Percentiles rank a stretch among this genome's conserved stretches.
Conservation (phyloP, 2,888 invertebrate genomes). For the Torymus texanus region DNA sequence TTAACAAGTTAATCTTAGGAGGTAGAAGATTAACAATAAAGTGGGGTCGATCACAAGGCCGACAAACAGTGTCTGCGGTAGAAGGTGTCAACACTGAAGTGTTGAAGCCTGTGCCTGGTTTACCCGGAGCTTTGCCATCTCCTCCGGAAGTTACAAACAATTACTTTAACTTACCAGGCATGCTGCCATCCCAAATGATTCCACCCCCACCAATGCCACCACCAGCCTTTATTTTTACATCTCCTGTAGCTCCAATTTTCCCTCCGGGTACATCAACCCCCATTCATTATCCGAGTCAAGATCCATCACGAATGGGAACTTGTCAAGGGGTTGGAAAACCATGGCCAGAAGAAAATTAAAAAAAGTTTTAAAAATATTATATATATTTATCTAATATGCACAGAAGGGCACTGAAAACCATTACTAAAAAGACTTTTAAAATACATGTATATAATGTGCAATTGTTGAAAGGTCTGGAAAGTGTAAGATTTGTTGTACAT, state of each 20-base stretch:
- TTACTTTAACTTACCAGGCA: conserved; percentile 81
- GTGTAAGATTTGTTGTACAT: too few species aligned
- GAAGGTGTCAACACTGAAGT: conserved; percentile 77
- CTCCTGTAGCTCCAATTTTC: conserved; percentile 74
- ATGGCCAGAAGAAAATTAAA: conserved; percentile 70
- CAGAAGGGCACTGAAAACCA: too few species aligned
- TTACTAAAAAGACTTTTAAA: too few species aligned
- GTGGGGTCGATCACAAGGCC: conserved; percentile 97
- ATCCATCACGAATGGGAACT: conserved; percentile 93
- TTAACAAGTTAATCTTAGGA: conserved; percentile 91
- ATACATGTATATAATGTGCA: too few species aligned
- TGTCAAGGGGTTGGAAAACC: conserved; percentile 74
- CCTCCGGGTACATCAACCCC: conserved; percentile 77
- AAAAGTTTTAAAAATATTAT: too few species aligned
- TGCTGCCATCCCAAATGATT: conserved; percentile 73
- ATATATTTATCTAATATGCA: too few species aligned
- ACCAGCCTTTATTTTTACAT: conserved; percentile 74
- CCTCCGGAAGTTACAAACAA: conserved; percentile 81
- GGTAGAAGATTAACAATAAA: conserved; percentile 96
- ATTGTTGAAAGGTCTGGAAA: too few species aligned
- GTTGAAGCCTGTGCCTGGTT: conserved; percentile 86
- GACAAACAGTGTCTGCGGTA: conserved; percentile 77
- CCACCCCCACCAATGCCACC: conserved; percentile 76
- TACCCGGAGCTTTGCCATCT: conserved; percentile 83
- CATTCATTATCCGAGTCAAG: conserved; percentile 97